Evolutionary conservation across 2,113 vertebrate genomes (phyloP), one percentile per base, ranked within the genome.

Genomic region (Callospermophilus lateralis): DNA sequence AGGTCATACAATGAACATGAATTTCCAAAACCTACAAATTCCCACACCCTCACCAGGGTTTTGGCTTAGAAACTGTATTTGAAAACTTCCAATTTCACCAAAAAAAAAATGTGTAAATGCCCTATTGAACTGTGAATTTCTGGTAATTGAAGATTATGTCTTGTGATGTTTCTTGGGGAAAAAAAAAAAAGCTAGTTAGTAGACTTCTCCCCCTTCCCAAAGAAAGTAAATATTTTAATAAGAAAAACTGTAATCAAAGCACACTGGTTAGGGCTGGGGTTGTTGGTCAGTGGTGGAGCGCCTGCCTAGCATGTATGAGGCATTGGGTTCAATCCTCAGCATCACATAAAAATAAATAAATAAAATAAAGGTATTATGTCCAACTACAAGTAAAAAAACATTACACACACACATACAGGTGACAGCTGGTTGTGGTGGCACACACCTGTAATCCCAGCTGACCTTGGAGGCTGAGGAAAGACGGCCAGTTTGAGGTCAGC

Each of bases 11-110:
- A 48, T 24, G 16, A 72, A 4, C 16, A 15, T 55, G n/a, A 78
- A 19, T 94, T 95, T 84, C 53, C 65, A 95, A 95, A 48, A 34
- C n/a, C 74, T 51, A 84, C 10, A n/a, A 89, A 95, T 87, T 77
- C 20, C 83, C 65, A 96, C 28, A 94, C 45, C 30, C 70, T 90
- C 61, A 84, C 37, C 76, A 90, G 61, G 30, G 76, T 65, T 92
- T 70, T 80, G 80, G 32, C 58, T 51, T 65, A 53, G 10, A 30
- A 53, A 73, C 15, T 72, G 24, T 67, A 48, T 90, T 90, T 88
- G 34, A 93, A 94, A 97, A 67, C 53, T 34, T 84, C 70, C 72
- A 84, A 72, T 77, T 88, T 83, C 61, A 96, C 73, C 58, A 96
- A 74, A 65, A 84, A 74, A 65, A 84, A 83, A 95, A 84, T 28